Evolutionary conservation across 2,797 vertebrate species (phyloP), one percentile per base, ranked within the genome.

Genomic region (Acanthopagrus latus): DNA sequence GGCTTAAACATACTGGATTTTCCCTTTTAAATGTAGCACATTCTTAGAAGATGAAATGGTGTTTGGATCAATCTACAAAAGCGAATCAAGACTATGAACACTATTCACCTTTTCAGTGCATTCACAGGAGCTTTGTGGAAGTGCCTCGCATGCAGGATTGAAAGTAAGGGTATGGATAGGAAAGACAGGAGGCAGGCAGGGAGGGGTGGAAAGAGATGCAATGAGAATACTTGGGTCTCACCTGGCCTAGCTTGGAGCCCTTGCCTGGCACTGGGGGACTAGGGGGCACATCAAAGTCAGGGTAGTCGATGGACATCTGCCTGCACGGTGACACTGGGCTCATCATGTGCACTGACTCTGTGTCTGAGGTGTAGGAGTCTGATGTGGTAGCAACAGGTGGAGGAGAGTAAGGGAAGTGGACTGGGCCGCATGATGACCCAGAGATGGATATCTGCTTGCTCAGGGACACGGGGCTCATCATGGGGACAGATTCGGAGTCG

Each of bases 231-330:
- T 71, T 9, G 54, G 84, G 75, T 85, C 94, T 95, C 90, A 96
- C 95, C 95, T 95, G 94, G 89, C 86, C 81, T 25, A 87, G 72
- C 82, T 91, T 84, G 82, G 88, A 60, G 66, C 83, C 64, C 80
- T 91, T 94, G 82, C 90, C 83, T 38, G 80, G 64, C 27, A 91
- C 84, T 43, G 95, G 92, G 73, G 90, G 93, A 77, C 92, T 95
- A 76, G 92, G 89, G 43, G 93, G 89, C 69, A 92, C 89, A 51
- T 97, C 96, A 44, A 95, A 86, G 73, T 97, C 95, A 0, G 97
- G 95, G 91, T 95, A 97, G 90, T 98, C 97, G 76, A 99, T 96
- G 81, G 96, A 97, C 97, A 99, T 98, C 88, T 96, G 97, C 78
- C 94, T 94, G 92, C 97, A 95, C 0, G 97, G 96, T 7, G 97